phyloP scores from a whole-genome alignment of 2,888 invertebrate genomes.

The Macrostomum cliftonense region DNA sequence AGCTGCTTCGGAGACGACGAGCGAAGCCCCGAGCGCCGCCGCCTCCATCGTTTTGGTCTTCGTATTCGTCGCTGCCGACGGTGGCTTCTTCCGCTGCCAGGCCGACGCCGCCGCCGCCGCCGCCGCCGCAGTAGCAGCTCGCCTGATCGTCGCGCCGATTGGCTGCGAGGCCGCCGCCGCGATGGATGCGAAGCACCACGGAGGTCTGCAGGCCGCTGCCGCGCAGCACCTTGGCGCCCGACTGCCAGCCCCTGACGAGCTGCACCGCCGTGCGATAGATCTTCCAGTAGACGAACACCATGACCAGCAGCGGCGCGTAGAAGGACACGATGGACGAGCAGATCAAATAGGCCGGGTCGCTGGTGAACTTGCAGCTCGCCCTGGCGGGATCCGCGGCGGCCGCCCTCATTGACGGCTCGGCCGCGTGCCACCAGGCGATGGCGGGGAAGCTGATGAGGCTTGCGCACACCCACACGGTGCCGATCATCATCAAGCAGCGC shows the following conservation, averaged over 20 bases:
- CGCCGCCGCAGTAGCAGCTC: too few relatives aligned
- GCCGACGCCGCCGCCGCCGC: too few relatives aligned
- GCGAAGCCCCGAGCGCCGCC: constrained; percentile 23
- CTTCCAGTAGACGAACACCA: constrained; percentile 91
- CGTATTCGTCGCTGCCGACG: too few relatives aligned
- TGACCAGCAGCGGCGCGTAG: constrained; percentile 81
- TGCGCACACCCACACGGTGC: constrained; percentile 85
- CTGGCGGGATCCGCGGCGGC: constrained; percentile 13
- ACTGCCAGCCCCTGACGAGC: constrained; percentile 69
- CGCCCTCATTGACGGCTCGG: constrained; percentile 19
- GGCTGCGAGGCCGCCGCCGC: constrained; percentile 48
- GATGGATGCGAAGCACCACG: constrained; percentile 72
- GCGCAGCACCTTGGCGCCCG: constrained; percentile 55
- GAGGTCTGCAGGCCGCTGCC: constrained; percentile 46
- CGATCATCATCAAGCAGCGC: constrained; percentile 66
- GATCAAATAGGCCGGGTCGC: constrained; percentile 80
- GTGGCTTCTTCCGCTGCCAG: too few relatives aligned
- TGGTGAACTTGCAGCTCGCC: constrained; percentile 67
- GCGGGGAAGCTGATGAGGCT: constrained; percentile 93
- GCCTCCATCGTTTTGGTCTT: constrained; percentile 19
- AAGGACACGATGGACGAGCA: constrained; percentile 95
- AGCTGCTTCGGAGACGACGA: constrained; percentile 18
- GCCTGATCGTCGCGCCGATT: too few relatives aligned
- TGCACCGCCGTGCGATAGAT: constrained; percentile 81
- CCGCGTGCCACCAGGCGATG: constrained; percentile 50